Evolutionary conservation across 2,888 invertebrate genomes (phyloP).

Genomic region (Erannis defoliaria): DNA sequence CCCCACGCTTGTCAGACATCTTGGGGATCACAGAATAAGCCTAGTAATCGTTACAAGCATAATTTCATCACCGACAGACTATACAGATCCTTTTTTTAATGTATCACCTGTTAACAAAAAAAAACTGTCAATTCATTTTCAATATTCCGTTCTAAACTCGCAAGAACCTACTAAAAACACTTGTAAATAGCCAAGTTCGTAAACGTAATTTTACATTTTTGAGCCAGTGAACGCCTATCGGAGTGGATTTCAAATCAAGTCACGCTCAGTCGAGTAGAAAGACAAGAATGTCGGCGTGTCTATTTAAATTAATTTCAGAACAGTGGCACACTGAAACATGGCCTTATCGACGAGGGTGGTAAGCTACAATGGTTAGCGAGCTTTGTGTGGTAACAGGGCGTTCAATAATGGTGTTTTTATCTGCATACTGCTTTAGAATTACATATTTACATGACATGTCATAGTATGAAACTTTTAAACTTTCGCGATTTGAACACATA

Average conservation of each 20-base stretch:
- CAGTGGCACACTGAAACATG: constrained; percentile 41
- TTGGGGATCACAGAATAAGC: no score
- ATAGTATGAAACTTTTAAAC: no score
- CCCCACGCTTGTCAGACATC: no score
- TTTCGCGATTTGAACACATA: no score
- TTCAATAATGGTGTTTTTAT: neutral
- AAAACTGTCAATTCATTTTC: neutral
- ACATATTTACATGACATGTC: no score
- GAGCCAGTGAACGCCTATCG: constrained; percentile 72
- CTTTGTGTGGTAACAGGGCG: constrained; percentile 6
- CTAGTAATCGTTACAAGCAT: no score
- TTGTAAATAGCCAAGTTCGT: constrained; percentile 35
- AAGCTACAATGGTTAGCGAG: constrained; percentile 53
- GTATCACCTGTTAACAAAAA: neutral
- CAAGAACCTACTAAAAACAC: neutral
- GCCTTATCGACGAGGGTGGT: constrained; percentile 51
- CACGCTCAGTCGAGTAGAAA: constrained; percentile 73
- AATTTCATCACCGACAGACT: neutral
- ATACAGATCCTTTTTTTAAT: neutral
- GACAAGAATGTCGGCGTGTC: constrained; percentile 69
- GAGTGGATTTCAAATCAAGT: constrained; percentile 78
- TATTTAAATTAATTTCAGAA: constrained; percentile 78
- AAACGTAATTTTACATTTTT: constrained; percentile 75
- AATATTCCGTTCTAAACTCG: neutral
- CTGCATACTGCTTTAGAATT: neutral